Base-by-base conservation (phyloP, 92 coral and sea anemone species). In the Siderastrea radians region DNA sequence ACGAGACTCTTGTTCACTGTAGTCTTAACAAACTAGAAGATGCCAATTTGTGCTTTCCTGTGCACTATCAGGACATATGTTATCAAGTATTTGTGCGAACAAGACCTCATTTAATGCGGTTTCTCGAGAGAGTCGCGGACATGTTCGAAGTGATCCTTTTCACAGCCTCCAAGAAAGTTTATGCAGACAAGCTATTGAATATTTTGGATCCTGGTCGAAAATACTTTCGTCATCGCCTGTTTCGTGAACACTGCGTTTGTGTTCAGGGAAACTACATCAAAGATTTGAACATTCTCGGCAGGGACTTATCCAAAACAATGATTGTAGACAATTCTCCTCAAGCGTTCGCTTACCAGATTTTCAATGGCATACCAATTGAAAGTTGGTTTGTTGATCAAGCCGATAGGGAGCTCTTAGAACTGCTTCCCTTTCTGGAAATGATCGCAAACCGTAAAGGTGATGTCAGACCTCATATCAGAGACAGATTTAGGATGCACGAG, bases 301-400 rank as follows among this genome's bases (percentile, higher is more conserved):
- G 99, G 87, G 99, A 98, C 89, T 90, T 98, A 75, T 79, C 99
- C n/a, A 98, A 98, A 69, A 98, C 99, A 8, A 98, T 98, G 94
- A 98, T 98, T 77, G 99, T 98, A 17, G 99, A 98, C 90, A 98
- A 98, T 89, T 98, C 99, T 17, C 99, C 99, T 17, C 99, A 98
- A 92, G 99, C 99, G 17, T 98, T 98, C 88, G 99, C 98, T 70
- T 98, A 98, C 88, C 99, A 98, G 47, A 92, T 98, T 87, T 98
- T 94, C 84, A 98, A 98, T 88, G 99, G 99, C 19, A 98, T 98
- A 48, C 99, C 99, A 60, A 98, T 98, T 74, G 99, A 98, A 91
- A 98, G 99, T 47, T 98, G 99, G 99, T 98, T 98, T 87, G 98
- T 96, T 50, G 99, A 98, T 86, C 93, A 94, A 68, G 81, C 95